Base-by-base conservation (phyloP, 2,113 vertebrate genomes). In the Laticauda colubrina region DNA sequence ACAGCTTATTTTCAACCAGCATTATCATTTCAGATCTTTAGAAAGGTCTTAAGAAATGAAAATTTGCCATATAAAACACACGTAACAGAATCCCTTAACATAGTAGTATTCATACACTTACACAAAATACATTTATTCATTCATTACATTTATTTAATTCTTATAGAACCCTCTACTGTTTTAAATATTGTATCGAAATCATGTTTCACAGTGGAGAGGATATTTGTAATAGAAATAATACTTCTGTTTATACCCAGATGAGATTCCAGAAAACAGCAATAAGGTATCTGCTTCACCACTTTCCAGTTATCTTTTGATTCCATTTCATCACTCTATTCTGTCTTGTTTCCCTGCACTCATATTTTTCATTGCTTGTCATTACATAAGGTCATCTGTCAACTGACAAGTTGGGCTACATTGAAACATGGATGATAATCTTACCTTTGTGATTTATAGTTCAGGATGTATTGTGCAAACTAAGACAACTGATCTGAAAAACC, bases 1-100 rank as follows among this genome's bases (percentile, higher is more conserved):
- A 20, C 95, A 85, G 69, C 9, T 86, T 61, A 85, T 85, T 95
- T 93, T 45, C 5, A 23, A 48, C 5, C 45, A 93, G 11, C 1
- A 14, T 75, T 92, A 69, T 43, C 24, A 45, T 29, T 55, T 56
- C 48, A 92, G 20, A 85, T 0, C 15, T 20, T 34, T 69, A 34
- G 2, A 75, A 75, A 6, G n/a, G 29, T 20, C 34, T 81, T 81
- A 81, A 81, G 34, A 81, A 34, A 81, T 81, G 69, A 81, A 81
- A 75, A 20, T 8, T 20, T 81, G 34, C 24, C 23, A 85, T 29
- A 26, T 14, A 85, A 15, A 85, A 88, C 5, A 57, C 39, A 5
- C 2, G 4, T 21, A 53, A 64, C 6, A n/a, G 24, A 85, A 45
- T 75, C 69, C 2, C 24, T 88, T 15, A 39, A 14, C 59, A 54